Conservation (phyloP, 2,113 vertebrate species). For the Hydrolagus affinis region DNA sequence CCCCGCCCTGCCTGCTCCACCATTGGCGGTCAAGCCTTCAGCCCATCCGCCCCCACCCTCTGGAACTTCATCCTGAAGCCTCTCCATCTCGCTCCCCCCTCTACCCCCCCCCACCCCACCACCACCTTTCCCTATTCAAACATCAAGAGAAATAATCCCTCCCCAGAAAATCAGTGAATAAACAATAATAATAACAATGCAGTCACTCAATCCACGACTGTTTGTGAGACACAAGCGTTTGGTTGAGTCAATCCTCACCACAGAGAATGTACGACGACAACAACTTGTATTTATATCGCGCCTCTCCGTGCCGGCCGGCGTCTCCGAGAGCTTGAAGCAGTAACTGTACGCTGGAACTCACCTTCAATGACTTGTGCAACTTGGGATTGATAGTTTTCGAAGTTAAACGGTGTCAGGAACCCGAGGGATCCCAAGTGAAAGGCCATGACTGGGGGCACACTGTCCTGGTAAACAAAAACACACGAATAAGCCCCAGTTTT, state of each 20-base stretch:
- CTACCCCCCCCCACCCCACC: too few species aligned
- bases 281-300: too few species aligned
- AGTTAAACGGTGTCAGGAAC: constrained; percentile 73
- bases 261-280: not conserved
- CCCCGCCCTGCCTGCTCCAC: too few species aligned
- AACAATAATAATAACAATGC: not conserved
- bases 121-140: constrained; percentile 31
- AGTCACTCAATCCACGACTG: too few species aligned
- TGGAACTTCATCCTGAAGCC: too few species aligned
- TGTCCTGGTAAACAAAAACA: constrained; percentile 53
- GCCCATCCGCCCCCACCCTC: too few species aligned
- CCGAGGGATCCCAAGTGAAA: constrained; percentile 75
- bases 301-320: too few species aligned
- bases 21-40: too few species aligned
- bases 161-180: constrained; percentile 35
- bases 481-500: not conserved
- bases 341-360: constrained; percentile 41
- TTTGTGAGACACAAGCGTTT: too few species aligned
- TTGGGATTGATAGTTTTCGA: constrained; percentile 69
- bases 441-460: constrained; percentile 74
- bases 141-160: constrained; percentile 35
- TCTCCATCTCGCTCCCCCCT: too few species aligned
- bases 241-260: not conserved
- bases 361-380: constrained; percentile 75
- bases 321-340: not conserved